Percentiles rank a stretch among this genome's conserved stretches.
These are phyloP conservation scores for Mesembrinibis cayennensis DNA, from an alignment of 2,113 vertebrate genomes.

Conservation along the genomic window DNA sequence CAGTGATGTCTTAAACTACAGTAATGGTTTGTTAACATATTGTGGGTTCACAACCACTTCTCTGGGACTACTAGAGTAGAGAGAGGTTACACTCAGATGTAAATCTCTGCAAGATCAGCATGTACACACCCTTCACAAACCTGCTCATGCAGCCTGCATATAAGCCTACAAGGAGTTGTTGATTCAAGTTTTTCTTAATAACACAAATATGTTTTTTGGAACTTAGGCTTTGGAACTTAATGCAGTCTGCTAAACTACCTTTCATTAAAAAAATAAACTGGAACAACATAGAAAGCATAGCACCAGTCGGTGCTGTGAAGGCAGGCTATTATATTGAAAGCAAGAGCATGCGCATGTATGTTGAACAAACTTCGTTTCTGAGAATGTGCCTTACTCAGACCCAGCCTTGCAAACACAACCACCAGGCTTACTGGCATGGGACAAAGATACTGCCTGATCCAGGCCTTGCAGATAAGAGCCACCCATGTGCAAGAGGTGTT, in stretches of 20 bases:
- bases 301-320: not conserved
- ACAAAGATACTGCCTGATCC: not conserved
- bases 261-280: not conserved
- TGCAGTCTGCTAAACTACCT: not conserved
- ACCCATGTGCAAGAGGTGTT: not conserved
- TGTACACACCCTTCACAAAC: not conserved
- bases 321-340: not conserved
- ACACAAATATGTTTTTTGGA: not conserved
- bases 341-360: not conserved
- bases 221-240: not conserved
- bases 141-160: not conserved
- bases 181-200: not conserved
- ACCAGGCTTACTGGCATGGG: not conserved
- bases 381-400: not conserved
- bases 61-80: not conserved
- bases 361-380: not conserved
- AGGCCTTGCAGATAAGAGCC: not conserved
- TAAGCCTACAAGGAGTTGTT: not conserved
- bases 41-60: not conserved
- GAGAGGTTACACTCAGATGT: not conserved
- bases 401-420: not conserved
- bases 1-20: not conserved
- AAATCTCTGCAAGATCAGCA: constrained; percentile 29
- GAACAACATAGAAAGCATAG: not conserved
- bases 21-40: not conserved